Conservation (phyloP, 2,797 vertebrate species). For the Echiichthys vipera region DNA sequence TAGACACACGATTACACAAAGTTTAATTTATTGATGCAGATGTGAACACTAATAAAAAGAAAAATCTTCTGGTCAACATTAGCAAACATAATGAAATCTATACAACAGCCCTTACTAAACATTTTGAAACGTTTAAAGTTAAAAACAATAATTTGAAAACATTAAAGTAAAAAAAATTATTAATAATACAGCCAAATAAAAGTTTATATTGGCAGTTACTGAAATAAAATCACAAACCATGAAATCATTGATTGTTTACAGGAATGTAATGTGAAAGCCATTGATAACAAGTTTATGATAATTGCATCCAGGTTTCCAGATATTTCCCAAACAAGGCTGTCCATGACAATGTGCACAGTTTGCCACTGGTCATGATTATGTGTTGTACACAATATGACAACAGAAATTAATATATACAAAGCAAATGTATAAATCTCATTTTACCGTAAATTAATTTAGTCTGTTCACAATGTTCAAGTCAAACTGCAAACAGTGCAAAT, state of each 20-base stretch:
- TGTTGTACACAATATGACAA: conserved; percentile 39
- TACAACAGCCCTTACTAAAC: not conserved
- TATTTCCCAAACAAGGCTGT: conserved; percentile 15
- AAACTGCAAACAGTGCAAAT: conserved; percentile 42
- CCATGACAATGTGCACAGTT: not conserved
- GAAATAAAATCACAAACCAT: conserved; percentile 21
- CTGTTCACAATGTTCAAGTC: conserved; percentile 34
- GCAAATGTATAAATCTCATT: conserved; percentile 17
- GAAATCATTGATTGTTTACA: conserved; percentile 1
- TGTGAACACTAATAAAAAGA: not conserved
- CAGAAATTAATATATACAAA: conserved; percentile 35
- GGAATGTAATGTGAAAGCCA: conserved; percentile 5
- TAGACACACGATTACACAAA: not conserved
- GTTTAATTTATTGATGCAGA: not conserved
- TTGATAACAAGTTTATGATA: not conserved
- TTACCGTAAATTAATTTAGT: not conserved
- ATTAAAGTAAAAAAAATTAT: not conserved
- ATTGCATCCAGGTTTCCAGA: conserved; percentile 17
- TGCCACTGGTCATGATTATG: conserved; percentile 17
- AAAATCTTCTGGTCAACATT: not conserved
- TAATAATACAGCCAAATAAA: not conserved
- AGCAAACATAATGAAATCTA: not conserved
- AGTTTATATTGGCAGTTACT: not conserved
- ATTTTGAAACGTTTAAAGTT: not conserved
- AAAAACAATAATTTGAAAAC: not conserved